A percentile compares a stretch with the other conserved stretches of the same genome.
phyloP scores from a whole-genome alignment of 2,888 invertebrate species.

The Pollenia angustigena region DNA sequence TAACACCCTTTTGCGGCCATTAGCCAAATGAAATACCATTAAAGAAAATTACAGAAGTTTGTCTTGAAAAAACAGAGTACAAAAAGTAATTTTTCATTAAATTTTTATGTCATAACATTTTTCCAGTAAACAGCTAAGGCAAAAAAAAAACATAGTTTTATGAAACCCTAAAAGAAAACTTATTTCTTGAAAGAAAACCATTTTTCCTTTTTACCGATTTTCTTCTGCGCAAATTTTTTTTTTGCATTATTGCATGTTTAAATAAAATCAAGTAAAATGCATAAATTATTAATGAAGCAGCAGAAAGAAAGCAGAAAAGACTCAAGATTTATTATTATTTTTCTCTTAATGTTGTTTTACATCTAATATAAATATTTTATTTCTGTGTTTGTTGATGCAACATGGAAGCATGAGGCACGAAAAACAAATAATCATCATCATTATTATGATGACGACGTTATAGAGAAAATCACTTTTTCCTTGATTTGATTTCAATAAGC shows the following conservation, averaged over 20 bases:
- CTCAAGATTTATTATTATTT: slow-evolving; percentile 45
- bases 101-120: slow-evolving; percentile 34
- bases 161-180: slow-evolving; percentile 3
- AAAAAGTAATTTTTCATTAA: slow-evolving; percentile 31
- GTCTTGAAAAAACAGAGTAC: not conserved
- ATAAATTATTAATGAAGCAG: slow-evolving; percentile 66
- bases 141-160: slow-evolving; percentile 6
- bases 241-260: slow-evolving; percentile 61
- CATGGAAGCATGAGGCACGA: slow-evolving; percentile 50
- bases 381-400: slow-evolving; percentile 23
- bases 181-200: slow-evolving; percentile 2
- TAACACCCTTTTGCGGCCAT: not conserved
- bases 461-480: slow-evolving; percentile 57
- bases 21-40: not conserved
- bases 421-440: slow-evolving; percentile 20
- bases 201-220: slow-evolving; percentile 12
- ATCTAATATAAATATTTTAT: slow-evolving; percentile 34
- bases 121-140: not conserved
- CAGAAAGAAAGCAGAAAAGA: slow-evolving; percentile 27
- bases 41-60: slow-evolving; percentile 13
- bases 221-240: slow-evolving; percentile 35
- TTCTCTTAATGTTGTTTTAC: slow-evolving; percentile 24
- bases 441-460: not conserved
- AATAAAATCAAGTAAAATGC: slow-evolving; percentile 65
- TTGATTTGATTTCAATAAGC: slow-evolving; percentile 49